Evolutionary conservation across 2,888 invertebrate genomes (phyloP), one percentile per base, ranked within the genome.

Genomic region (Agrochola circellaris): DNA sequence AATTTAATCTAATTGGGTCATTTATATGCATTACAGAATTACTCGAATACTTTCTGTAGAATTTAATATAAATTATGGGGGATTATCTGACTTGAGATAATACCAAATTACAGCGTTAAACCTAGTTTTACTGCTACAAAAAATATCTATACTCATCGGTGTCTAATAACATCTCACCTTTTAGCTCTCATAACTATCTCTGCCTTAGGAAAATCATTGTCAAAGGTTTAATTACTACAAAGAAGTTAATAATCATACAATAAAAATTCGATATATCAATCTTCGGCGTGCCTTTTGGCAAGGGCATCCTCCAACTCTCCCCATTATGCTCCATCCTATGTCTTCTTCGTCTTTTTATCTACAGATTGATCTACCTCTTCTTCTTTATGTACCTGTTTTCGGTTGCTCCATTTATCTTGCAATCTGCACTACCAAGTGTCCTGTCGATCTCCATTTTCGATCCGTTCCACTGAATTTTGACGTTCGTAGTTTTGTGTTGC

Each of bases 1-100:
- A 95, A 93, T 88, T 92, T 90, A 81, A 84, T 92, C 87, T 94
- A 95, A 94, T 94, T 93, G 89, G 93, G 93, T 92, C 93, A 92
- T 93, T 93, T 93, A 92, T 92, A 92, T 92, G 83, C 80, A 88
- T 83, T 90, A 91, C 91, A 89, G 85, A 85, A 93, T 93, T 91
- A 91, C 90, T 89, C 77, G 90, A 92, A 94, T 92, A 90, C 81
- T 92, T 89, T 87, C 81, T 81, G 79, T 85, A 81, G 84, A 81
- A 65, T 88, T 66, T 67, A 80, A 75, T 83, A 82, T 87, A 87
- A 88, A 89, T 90, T 86, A 86, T 81, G 64, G 61, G 78, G 87
- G 78, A 81, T 89, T 89, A 87, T 81, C 73, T 79, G 71, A 83
- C 84, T 86, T 81, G 74, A 82, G 73, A 79, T 77, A 65, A 73